Base-by-base conservation (phyloP, 2,797 vertebrate species). In the Menidia menidia region DNA sequence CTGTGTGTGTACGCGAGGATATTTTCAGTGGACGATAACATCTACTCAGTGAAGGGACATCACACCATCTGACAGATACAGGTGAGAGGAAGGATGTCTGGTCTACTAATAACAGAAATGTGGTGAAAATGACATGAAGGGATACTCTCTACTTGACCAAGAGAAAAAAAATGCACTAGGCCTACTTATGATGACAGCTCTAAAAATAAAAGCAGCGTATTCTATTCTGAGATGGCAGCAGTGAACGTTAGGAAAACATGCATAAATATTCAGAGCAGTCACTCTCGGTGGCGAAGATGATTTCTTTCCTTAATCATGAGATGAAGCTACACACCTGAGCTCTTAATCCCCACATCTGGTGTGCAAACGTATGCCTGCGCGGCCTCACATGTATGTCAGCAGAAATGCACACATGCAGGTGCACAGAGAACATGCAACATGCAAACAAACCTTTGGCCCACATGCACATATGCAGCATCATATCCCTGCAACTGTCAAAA, bases 101-200 rank as follows among this genome's bases (percentile, higher is more conserved):
- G 2, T 41, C 33, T 56, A 18, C 53, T 62, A 55, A 73, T 35
- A 55, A 55, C 10, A 30, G 15, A 44, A 54, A 10, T 44, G 56
- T 12, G 65, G 35, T 63, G 42, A 58, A 64, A 74, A 82, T 83
- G 57, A 73, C 60, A 78, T 74, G 56, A 71, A 76, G 51, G 64
- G 51, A 71, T 52, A 25, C 47, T 71, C 59, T 82, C 48, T 66
- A 60, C 81, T 85, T 86, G 82, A 86, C 80, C 81, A 77, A 60
- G 58, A 77, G 68, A 60, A 58, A 71, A 58, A 57, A 73, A 65
- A 60, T 44, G 66, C 68, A 67, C 57, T 11, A 62, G 71, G 57
- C 73, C 80, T 85, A 76, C 81, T 88, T 82, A 75, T 67, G 71
- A 80, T 78, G 78, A 81, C 80, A 80, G 80, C 50, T 86, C 90